A percentile compares a stretch with the other conserved stretches of the same genome.
Conservation (phyloP, 2,797 vertebrate species). For the Periophthalmus magnuspinnatus region DNA sequence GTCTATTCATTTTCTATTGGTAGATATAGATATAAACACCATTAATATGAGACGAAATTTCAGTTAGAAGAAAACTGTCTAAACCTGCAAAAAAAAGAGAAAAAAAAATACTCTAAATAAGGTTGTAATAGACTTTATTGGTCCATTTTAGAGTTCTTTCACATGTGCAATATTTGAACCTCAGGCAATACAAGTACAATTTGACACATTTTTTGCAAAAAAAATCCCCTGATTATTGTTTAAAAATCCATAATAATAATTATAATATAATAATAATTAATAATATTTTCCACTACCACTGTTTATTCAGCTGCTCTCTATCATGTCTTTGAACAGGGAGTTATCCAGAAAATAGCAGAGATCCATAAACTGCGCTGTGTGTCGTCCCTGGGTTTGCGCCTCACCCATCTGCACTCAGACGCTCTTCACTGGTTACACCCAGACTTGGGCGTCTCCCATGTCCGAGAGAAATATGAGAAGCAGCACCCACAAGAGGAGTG, state of each 20-base stretch:
- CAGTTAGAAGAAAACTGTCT: no score
- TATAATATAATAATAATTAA: no score
- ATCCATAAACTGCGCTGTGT: slow-evolving; percentile 93
- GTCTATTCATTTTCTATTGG: no score
- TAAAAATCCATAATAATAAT: no score
- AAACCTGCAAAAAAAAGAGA: no score
- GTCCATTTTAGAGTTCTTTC: not conserved
- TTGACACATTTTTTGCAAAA: no score
- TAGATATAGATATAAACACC: no score
- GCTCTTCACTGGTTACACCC: slow-evolving; percentile 97
- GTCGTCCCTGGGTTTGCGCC: slow-evolving; percentile 91
- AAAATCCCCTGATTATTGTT: no score
- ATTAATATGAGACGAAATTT: no score
- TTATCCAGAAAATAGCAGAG: slow-evolving; percentile 99
- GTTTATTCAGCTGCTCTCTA: not conserved
- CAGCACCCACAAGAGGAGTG: slow-evolving; percentile 94
- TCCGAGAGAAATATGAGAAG: slow-evolving; percentile 94
- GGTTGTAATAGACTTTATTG: no score
- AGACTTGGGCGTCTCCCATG: slow-evolving; percentile 92
- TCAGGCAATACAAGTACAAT: not conserved
- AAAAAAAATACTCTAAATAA: no score
- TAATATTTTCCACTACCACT: not conserved
- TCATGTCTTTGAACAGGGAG: slow-evolving; percentile 77
- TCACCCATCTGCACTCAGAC: slow-evolving; percentile 93
- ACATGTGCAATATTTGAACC: not conserved